Evolutionary conservation across 1,140 invertebrate genomes (phyloP), one percentile per base, ranked within the genome.

Genomic region (Berghia stephanieae): DNA sequence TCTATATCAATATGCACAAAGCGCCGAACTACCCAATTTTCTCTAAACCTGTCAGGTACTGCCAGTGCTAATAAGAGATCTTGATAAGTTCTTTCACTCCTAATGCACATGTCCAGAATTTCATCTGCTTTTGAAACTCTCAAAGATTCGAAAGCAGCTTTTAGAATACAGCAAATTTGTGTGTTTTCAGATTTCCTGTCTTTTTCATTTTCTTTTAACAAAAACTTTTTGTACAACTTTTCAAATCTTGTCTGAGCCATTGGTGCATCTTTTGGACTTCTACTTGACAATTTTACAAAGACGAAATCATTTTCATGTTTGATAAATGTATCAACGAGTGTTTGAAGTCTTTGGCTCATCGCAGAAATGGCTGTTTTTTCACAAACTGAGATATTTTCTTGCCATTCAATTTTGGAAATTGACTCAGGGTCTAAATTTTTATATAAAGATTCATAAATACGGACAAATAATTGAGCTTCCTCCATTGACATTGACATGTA

Each of bases 251-350:
- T 73, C 68, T 84, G 82, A 42, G 80, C 78, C 55, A 87, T 69
- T 0, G 85, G 85, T 3, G 84, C 85, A 69, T 87, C 86, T 77
- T 87, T 87, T 1, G 86, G 82, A 79, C 86, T 87, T 34, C 86
- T 71, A 36, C 80, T 83, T 21, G 86, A 87, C 0, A 83, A 82
- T 81, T 87, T 87, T 16, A 86, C 84, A 79, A 87, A 87, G 21
- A 82, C 83, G 78, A 75, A 85, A 21, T 80, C 79, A 3, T 78
- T 75, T n/a, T 68, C n/a, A 27, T 31, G 3, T 52, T 70, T 57
- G 3, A 80, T 79, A 60, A 80, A 86, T 40, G 75, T 63, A 10
- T 79, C 43, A 80, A 87, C 85, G 18, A 72, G 77, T 42, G 42
- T 71, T 24, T 84, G 79, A 4, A 87, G 77, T 42, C 79, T 60